Base-by-base conservation (phyloP, 2,888 invertebrate genomes). In the Halictus quadricinctus region DNA sequence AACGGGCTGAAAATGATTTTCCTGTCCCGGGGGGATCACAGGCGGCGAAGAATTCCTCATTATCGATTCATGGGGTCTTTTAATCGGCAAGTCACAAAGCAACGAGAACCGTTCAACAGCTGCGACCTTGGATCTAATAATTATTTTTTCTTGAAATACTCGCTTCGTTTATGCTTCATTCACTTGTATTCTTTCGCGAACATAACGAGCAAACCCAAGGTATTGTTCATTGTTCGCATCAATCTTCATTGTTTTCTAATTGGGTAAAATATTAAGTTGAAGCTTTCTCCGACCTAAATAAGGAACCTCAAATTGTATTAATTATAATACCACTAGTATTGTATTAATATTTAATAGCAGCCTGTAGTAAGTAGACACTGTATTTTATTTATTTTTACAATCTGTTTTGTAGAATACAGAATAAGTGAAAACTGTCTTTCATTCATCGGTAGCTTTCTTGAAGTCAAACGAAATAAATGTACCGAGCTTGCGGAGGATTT, bases 401-500 rank as follows among this genome's bases (percentile, higher is more conserved):
- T 8, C 10, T 21, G 21, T 54, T 21, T 54, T 0, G 8, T 21
- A 54, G 21, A 54, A 54, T 54, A 54, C 2, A 54, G 54, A 54
- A 21, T 10, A 54, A 8, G 21, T 21, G 6, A 54, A 2, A 54
- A 54, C 2, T 54, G 0, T 54, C n/a, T 54, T 8, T 21, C 54
- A 10, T 54, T 54, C 21, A 2, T 8, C 21, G 8, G 8, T 21
- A 7, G 21, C 21, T 21, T 54, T n/a, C 21, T 21, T 54, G 3
- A 54, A n/a, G n/a, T n/a, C 54, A 54, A 54, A 54, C 29, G 60
- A 60, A 60, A 60, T 60, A 60, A 60, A 60, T 25, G 25, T 60
- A 60, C 60, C n/a, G 25, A 25, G 25, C n/a, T 60, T 15, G 12
- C 60, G 25, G 6, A 60, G 60, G 60, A 60, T 60, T 25, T 60